Evolutionary conservation across 2,113 vertebrate genomes (phyloP).

Genomic region (Dolichotis patagonum): DNA sequence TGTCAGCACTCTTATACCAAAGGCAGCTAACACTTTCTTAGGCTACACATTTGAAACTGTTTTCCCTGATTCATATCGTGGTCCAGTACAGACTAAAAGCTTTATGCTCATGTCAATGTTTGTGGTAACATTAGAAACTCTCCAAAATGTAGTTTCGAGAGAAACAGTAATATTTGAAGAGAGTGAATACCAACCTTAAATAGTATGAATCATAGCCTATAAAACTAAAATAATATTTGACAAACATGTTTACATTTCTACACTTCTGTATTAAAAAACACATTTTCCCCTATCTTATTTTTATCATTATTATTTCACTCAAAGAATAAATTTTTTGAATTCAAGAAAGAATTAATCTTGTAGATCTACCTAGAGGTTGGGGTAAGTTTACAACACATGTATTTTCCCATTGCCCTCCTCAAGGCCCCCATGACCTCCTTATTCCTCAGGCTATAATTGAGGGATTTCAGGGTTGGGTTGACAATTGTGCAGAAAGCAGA

Average conservation of each 20-base stretch:
- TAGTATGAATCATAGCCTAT: background rate
- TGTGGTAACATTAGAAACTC: background rate
- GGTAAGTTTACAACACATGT: no score
- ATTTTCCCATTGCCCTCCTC: no score
- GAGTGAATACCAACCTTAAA: background rate
- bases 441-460: no score
- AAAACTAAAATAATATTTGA: background rate
- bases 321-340: background rate
- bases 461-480: no score
- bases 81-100: background rate
- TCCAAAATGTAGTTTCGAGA: background rate
- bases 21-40: background rate
- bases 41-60: background rate
- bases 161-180: background rate
- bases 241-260: background rate
- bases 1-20: background rate
- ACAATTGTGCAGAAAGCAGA: slow-evolving; percentile 59
- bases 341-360: no score
- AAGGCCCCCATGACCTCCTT: no score
- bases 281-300: background rate
- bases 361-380: no score
- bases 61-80: background rate
- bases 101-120: background rate
- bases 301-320: background rate
- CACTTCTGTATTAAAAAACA: background rate